phyloP scores from a whole-genome alignment of 2,113 vertebrate genomes.

The Xiphophorus couchianus region DNA sequence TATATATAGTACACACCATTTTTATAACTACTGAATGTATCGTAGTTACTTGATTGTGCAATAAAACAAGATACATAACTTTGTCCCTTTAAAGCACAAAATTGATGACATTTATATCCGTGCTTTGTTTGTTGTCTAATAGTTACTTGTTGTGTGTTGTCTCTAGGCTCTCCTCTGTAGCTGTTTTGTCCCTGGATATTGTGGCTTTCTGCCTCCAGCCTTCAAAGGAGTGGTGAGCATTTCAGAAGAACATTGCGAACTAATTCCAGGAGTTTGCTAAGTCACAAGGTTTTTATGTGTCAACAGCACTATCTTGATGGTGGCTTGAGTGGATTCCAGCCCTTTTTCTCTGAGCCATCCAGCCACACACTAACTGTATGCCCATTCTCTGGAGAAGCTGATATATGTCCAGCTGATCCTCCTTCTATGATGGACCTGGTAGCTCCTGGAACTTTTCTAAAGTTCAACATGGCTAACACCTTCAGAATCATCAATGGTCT shows the following conservation, averaged over 20 bases:
- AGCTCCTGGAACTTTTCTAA: conserved; percentile 80
- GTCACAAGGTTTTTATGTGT: background rate
- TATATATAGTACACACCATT: too few species aligned
- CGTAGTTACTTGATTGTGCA: too few species aligned
- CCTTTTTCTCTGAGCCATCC: conserved; percentile 66
- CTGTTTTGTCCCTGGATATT: conserved; percentile 90
- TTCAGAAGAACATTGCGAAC: background rate
- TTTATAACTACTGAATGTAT: too few species aligned
- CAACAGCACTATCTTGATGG: conserved; percentile 88
- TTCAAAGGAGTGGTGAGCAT: conserved; percentile 75
- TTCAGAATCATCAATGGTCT: conserved; percentile 82
- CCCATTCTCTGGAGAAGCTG: conserved; percentile 88
- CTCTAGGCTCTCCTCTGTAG: conserved; percentile 89
- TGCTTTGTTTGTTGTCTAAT: background rate
- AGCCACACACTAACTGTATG: conserved; percentile 84
- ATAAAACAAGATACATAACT: too few species aligned
- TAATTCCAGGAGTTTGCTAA: background rate
- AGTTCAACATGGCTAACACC: conserved; percentile 84
- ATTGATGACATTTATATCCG: too few species aligned
- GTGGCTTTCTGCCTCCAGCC: conserved; percentile 85
- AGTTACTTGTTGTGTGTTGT: conserved; percentile 7
- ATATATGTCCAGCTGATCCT: conserved; percentile 86
- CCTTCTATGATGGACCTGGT: conserved; percentile 80
- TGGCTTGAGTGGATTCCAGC: conserved; percentile 87
- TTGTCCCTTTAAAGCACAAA: too few species aligned